Conservation (phyloP, 2,797 vertebrate species). For the Myotis findleyi region DNA sequence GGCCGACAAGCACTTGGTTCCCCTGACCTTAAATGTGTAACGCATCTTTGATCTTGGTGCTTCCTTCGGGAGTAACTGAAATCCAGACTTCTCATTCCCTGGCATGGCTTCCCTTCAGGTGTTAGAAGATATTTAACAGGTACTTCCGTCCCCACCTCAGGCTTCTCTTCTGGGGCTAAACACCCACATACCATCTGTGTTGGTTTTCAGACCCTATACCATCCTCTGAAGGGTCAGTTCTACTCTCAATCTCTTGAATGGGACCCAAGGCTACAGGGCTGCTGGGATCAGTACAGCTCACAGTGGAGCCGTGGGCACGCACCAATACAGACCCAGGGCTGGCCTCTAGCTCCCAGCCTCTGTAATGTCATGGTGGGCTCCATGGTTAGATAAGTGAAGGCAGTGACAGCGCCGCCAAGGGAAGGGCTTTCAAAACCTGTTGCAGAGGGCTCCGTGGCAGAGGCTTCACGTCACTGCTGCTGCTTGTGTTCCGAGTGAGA, state of each 20-base stretch:
- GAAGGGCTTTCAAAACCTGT: neutral
- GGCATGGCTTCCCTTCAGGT: neutral
- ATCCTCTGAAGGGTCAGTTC: neutral
- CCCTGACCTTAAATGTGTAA: neutral
- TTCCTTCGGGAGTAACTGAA: constrained; percentile 1
- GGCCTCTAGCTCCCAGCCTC: neutral
- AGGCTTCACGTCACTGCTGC: neutral
- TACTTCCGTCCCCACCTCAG: neutral
- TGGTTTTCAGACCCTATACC: neutral
- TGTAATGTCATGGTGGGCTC: neutral
- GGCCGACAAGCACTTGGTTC: neutral
- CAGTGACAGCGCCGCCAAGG: neutral
- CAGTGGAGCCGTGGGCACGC: fast-evolving
- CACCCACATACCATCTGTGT: neutral
- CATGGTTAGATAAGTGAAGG: neutral
- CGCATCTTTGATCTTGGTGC: neutral
- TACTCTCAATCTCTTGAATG: neutral
- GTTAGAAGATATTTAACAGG: neutral
- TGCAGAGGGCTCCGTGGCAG: too few species aligned
- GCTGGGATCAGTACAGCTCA: neutral
- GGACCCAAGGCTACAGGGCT: neutral
- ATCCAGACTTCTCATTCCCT: neutral
- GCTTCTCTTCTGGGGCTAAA: neutral
- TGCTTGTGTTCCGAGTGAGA: neutral
- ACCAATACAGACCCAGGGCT: neutral